Base-by-base conservation (phyloP, 2,113 vertebrate species). In the Zosterops hypoxanthus region DNA sequence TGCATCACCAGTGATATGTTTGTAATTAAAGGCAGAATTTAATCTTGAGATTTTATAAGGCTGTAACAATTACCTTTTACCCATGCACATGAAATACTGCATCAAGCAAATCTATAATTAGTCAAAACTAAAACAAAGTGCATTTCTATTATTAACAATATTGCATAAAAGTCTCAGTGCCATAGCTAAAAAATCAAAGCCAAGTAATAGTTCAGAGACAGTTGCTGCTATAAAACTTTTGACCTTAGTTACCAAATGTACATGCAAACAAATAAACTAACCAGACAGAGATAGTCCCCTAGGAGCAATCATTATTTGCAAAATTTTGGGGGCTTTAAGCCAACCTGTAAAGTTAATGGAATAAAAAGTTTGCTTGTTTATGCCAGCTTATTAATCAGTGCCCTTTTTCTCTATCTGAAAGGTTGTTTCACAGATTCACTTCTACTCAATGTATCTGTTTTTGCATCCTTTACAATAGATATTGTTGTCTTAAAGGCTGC, bases 241-340 rank as follows among this genome's bases (percentile, higher is more conserved):
- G 96, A 97, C 96, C 95, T 96, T 95, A 90, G 97, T 97, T 97
- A 97, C 96, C 31, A 57, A 95, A 93, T 87, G 66, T 94, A 95
- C 92, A 86, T 88, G 79, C 94, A 97, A 97, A 96, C 95, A 96
- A 97, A 97, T 57, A 94, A 96, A 95, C 86, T 80, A 86, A 86
- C 72, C 92, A 96, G 94, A 95, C 94, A 71, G 76, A 65, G 85
- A 92, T 71, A 64, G 79, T 94, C 96, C 90, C 95, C 7, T 23
- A 91, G 92, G 94, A 97, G 70, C 56, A 91, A 95, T 95, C 22
- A 33, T 12, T 90, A 84, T 96, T 96, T 96, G 79, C 94, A 96
- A 97, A 92, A 94, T 94, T 86, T n/a, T 85, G 46, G 86, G 90
- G 95, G 92, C 90, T 90, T 91, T 59, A 86, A 72, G 96, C 96